A percentile compares a stretch with the other conserved stretches of the same genome.
Conservation (phyloP, 2,888 invertebrate genomes). For the Chesias legatella region DNA sequence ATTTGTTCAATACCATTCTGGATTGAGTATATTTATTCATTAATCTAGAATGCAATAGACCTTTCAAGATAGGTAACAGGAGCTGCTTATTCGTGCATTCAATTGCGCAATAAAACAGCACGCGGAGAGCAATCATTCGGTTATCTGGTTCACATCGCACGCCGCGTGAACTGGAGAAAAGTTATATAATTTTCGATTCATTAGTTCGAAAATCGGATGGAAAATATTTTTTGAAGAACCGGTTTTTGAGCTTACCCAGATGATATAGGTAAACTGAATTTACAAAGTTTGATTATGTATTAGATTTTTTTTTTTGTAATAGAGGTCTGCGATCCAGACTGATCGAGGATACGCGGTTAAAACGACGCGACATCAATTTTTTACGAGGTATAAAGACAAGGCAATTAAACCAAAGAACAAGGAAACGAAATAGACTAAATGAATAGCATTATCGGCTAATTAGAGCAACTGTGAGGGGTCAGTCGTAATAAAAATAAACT, state of each 20-base stretch:
- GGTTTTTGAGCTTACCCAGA: too few relatives aligned
- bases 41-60: constrained; percentile 53
- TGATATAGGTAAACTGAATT: too few relatives aligned
- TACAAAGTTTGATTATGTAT: too few relatives aligned
- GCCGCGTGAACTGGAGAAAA: too few relatives aligned
- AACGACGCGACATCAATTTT: constrained; percentile 21
- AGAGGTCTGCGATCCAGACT: constrained; percentile 11
- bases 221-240: too few relatives aligned
- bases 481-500: constrained; percentile 48
- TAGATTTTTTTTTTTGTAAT: too few relatives aligned
- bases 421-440: constrained; percentile 27
- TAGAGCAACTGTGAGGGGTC: constrained; percentile 40
- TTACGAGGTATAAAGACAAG: constrained; percentile 19
- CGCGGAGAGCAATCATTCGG: constrained; percentile 42
- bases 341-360: constrained; percentile 22
- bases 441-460: constrained; percentile 35
- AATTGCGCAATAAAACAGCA: constrained; percentile 71
- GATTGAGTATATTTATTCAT: constrained; percentile 46
- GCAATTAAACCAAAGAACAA: constrained; percentile 20
- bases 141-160: constrained; percentile 64
- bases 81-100: constrained; percentile 56
- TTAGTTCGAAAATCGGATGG: too few relatives aligned
- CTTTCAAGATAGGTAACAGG: constrained; percentile 61
- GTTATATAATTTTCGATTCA: too few relatives aligned
- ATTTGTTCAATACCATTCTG: constrained; percentile 1